These are phyloP conservation scores for Hydroisotoma schaefferi DNA, from an alignment of 2,888 invertebrate species.

Conservation along the genomic window DNA sequence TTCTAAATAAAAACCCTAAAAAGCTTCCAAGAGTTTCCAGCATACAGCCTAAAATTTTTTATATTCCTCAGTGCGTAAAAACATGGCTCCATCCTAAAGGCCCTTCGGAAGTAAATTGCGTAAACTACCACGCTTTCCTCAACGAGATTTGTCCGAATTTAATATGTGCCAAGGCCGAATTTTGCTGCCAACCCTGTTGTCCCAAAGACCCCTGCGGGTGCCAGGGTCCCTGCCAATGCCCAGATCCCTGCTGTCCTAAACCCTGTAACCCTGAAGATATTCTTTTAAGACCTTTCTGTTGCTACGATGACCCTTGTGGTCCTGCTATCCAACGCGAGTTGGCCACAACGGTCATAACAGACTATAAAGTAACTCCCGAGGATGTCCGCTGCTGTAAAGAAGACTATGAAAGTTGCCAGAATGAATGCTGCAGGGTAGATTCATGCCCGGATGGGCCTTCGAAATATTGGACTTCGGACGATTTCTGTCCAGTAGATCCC, in stretches of 20 bases:
- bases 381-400: conserved; percentile 19
- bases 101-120: conserved; percentile 17
- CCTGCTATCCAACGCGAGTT: neutral
- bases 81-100: conserved; percentile 29
- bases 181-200: conserved; percentile 14
- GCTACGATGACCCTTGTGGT: neutral
- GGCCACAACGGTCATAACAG: conserved; percentile 5
- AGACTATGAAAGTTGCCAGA: conserved; percentile 19
- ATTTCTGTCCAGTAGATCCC: conserved; percentile 13
- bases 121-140: conserved; percentile 37
- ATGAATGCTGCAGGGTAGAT: conserved; percentile 7
- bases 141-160: conserved; percentile 30
- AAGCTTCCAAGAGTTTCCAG: too few species aligned
- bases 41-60: neutral
- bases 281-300: neutral
- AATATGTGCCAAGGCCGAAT: conserved; percentile 19
- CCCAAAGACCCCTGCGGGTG: neutral
- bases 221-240: conserved; percentile 1
- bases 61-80: conserved; percentile 23
- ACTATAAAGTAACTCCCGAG: conserved; percentile 18
- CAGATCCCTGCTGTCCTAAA: neutral
- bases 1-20: conserved; percentile 1
- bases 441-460: conserved; percentile 11
- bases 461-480: conserved; percentile 4
- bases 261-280: neutral